Evolutionary conservation across 1,140 invertebrate genomes (phyloP).

Genomic region (Frieseomelitta varia): DNA sequence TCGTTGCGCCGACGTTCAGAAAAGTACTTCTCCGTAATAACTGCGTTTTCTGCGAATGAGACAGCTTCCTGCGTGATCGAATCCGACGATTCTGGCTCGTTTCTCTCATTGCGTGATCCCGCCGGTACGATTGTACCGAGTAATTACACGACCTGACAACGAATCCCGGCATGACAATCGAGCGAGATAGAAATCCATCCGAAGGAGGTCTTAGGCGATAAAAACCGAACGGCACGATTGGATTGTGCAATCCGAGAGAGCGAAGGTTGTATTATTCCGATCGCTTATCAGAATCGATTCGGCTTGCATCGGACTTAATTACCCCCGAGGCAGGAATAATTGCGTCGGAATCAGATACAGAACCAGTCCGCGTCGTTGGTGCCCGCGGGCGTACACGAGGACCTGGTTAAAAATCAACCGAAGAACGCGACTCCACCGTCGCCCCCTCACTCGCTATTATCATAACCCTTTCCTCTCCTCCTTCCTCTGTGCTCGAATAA

Average conservation of each 20-base stretch:
- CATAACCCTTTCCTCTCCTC: not conserved
- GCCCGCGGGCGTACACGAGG: slow-evolving; percentile 1
- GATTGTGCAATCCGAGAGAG: slow-evolving; percentile 19
- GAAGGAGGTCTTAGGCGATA: not conserved
- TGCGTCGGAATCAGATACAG: slow-evolving; percentile 47
- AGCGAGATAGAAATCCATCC: not conserved
- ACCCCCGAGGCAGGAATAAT: slow-evolving; percentile 47
- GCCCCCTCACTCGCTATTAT: not conserved
- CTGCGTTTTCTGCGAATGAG: not conserved
- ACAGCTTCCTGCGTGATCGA: not conserved
- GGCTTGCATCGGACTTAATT: slow-evolving; percentile 42
- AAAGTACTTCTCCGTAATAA: not conserved
- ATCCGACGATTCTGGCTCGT: not conserved
- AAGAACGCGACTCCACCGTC: slow-evolving; percentile 31
- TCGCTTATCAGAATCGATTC: slow-evolving; percentile 48
- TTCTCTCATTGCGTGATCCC: not conserved
- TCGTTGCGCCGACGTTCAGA: not conserved
- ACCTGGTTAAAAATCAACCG: slow-evolving; percentile 25
- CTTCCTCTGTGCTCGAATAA: not conserved
- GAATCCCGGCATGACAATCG: not conserved
- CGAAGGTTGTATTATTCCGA: slow-evolving; percentile 14
- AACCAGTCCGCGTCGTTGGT: slow-evolving; percentile 38
- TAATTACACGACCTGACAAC: not conserved
- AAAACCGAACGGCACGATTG: not conserved
- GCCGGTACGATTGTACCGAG: not conserved